Conservation (phyloP, 2,113 vertebrate species). For the Cyanistes caeruleus region DNA sequence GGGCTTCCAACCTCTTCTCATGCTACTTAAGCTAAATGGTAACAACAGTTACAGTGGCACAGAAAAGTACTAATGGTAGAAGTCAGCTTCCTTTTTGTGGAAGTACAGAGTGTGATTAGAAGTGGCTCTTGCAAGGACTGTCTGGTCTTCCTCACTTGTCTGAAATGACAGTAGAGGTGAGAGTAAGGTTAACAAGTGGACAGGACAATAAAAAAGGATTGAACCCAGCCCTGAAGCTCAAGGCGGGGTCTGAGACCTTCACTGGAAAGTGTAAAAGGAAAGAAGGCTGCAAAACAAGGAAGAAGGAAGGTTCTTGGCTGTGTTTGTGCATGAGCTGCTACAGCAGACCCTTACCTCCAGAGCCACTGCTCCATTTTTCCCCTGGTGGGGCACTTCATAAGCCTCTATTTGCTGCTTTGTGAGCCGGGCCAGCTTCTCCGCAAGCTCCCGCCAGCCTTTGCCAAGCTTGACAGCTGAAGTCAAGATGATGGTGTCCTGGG, state of each 20-base stretch:
- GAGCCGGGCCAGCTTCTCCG: conserved; percentile 85
- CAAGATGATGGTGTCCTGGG: conserved; percentile 89
- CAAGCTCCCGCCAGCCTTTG: conserved; percentile 88
- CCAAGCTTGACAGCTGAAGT: conserved; percentile 94
- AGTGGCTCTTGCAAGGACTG: neutral
- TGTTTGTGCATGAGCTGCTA: neutral
- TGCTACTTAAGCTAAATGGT: neutral
- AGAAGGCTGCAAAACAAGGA: neutral
- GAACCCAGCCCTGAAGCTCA: neutral
- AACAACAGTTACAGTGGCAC: neutral
- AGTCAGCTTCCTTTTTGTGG: neutral
- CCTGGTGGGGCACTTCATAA: conserved; percentile 89
- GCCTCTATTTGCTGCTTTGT: conserved; percentile 87
- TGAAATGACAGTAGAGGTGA: neutral
- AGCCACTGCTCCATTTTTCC: conserved; percentile 79
- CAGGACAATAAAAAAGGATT: neutral
- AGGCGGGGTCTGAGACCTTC: neutral
- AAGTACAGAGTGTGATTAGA: neutral
- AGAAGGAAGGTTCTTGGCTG: neutral
- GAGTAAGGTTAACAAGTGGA: neutral
- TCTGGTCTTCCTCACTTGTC: neutral
- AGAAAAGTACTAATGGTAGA: neutral
- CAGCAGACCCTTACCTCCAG: conserved; percentile 76
- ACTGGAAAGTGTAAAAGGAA: neutral
- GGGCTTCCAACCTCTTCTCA: neutral